Base-by-base conservation (phyloP, 2,888 invertebrate species). In the Barypeithes pellucidus region DNA sequence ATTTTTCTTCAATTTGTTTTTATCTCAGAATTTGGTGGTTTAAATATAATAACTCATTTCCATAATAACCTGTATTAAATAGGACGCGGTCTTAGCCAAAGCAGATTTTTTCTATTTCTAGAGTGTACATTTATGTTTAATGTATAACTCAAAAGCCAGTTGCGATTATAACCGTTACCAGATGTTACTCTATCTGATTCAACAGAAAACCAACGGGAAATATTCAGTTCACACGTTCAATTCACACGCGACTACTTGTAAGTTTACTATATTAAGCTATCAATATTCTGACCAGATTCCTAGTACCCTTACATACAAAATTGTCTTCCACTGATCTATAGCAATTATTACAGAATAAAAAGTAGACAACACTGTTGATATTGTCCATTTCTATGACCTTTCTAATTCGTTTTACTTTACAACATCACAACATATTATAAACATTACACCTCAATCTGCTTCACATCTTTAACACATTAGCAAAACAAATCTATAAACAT, bases 391-490 rank as follows among this genome's bases (percentile, higher is more conserved):
- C 18, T 57, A 57, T 57, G 18, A 39, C 41, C 52, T 54, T 24
- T 24, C 24, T n/a, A n/a, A 24, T 24, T 52, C 18, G 59, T 62
- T 63, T 67, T 73, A 68, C 66, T 43, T 69, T 60, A 73, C 73
- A 73, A 70, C 69, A 74, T 74, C 67, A n/a, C n/a, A 74, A 67
- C 69, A 62, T 52, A 52, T 18, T 54, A 70, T 67, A 67, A 69
- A 66, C 65, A 12, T 61, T 50, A 16, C 29, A 29, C 54, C 43
- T 63, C 52, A 1, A 24, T 57, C 18, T 70, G 20, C 57, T 60
- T 74, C 62, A 72, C 20, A 68, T 54, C 36, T 54, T 52, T 67
- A 62, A 62, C 47, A 62, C 45, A n/a, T 47, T 62, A 47, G 62
- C 62, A 45, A 62, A 62, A 62, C 62, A 62, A 29, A 24, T 47